These are phyloP conservation scores for Rhagologus leucostigma DNA, from an alignment of 2,113 vertebrate genomes.

Conservation along the genomic window DNA sequence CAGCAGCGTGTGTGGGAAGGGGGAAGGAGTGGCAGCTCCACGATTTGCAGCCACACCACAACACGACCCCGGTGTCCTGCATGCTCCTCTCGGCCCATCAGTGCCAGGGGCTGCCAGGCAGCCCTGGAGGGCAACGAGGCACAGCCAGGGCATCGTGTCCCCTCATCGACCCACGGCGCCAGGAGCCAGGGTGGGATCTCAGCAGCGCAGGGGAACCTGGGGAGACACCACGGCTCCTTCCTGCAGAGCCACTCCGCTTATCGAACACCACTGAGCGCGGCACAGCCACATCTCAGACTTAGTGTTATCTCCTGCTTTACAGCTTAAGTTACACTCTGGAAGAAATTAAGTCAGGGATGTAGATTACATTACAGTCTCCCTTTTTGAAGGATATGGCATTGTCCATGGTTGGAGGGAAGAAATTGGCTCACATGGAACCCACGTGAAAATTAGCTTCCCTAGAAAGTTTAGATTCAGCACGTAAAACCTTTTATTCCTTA, in stretches of 20 bases:
- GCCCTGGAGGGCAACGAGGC: not conserved
- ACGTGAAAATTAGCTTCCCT: not conserved
- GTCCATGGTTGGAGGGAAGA: not conserved
- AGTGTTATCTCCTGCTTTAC: not conserved
- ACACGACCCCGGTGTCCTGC: fast-evolving
- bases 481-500: not conserved
- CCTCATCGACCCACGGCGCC: not conserved
- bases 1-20: fast-evolving
- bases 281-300: not conserved
- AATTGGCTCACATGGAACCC: not conserved
- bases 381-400: not conserved
- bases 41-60: fast-evolving
- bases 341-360: not conserved
- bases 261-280: not conserved
- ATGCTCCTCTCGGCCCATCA: fast-evolving
- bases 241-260: not conserved
- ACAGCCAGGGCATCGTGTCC: not conserved
- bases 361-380: not conserved
- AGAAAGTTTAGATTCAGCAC: not conserved
- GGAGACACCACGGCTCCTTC: not conserved
- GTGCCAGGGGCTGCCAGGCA: not conserved
- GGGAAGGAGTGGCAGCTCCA: fast-evolving
- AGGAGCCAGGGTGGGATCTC: not conserved
- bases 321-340: not conserved
- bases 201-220: not conserved